Conservation (phyloP, 2,797 vertebrate genomes). For the Hipposideros larvatus region DNA sequence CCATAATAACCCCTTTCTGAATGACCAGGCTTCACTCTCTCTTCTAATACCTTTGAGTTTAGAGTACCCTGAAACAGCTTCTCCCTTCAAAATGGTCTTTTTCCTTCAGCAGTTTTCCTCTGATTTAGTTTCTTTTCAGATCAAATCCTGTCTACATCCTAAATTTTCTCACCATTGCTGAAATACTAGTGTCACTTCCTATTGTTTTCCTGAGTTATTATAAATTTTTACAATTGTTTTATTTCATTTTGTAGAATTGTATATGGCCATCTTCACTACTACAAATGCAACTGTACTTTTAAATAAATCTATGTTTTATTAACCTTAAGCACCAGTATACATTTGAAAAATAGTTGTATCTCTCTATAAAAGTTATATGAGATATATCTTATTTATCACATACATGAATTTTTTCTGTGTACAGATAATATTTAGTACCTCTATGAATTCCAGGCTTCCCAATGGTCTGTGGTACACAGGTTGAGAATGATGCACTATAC, state of each 20-base stretch:
- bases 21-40: background rate
- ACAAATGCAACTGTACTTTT: slow-evolving; percentile 15
- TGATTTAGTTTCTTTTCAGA: background rate
- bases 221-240: background rate
- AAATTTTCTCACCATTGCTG: slow-evolving; percentile 5
- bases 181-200: background rate
- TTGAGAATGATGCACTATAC: background rate
- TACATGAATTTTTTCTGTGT: background rate
- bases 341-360: slow-evolving; percentile 36
- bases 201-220: background rate
- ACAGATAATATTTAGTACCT: background rate
- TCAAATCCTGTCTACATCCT: background rate
- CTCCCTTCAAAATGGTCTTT: background rate
- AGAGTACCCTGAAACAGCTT: background rate
- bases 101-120: background rate
- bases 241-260: slow-evolving; percentile 30
- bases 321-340: background rate
- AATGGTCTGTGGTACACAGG: background rate
- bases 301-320: slow-evolving; percentile 56
- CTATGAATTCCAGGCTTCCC: background rate
- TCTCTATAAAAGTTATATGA: background rate
- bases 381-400: background rate
- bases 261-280: background rate
- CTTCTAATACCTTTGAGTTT: background rate
- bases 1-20: background rate